Evolutionary conservation across 2,113 vertebrate species (phyloP), one percentile per base, ranked within the genome.

Genomic region (Oncorhynchus nerka): DNA sequence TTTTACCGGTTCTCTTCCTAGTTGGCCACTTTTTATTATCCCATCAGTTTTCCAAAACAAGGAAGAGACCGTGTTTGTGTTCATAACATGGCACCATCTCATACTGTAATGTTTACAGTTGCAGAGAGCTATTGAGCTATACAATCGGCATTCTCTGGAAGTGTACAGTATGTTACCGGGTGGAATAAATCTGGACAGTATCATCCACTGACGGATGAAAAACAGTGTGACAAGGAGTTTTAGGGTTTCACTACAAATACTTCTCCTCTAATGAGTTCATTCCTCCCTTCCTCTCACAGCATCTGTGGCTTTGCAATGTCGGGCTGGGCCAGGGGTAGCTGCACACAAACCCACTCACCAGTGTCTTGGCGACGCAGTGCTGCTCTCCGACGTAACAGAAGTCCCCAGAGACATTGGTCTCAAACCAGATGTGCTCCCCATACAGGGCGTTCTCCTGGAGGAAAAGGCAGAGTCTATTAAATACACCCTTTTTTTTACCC

Each of bases 371-470:
- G 20, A 96, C 89, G 71, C 97, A 99, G 90, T 97, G 95, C 77
- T 98, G 96, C 70, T 99, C 97, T 73, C 97, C 97, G 0, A 97
- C 95, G 0, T 99, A 99, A 90, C 97, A 99, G 90, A 94, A 97
- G 84, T 99, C 97, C 77, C 97, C 97, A 1, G 97, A 98, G 65
- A 94, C 95, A 15, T 91, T 97, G 12, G 95, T 95, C 92, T 99
- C 97, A 68, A 97, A 98, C 97, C 97, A 99, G 91, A 99, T 94
- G 79, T 98, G 97, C 71, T 98, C 97, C 78, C 97, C 97, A 69
- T 96, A 96, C 22, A 95, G 66, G 0, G 97, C 96, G 0, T 93
- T 91, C 77, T 99, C 97, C 97, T 99, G 79, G 49, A 74, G 11
- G 64, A 28, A 74, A 34, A 79, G 4, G 34, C 48, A 48, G 6